Conservation (phyloP, 2,888 invertebrate species). For the Hemicrepidius hirtus region DNA sequence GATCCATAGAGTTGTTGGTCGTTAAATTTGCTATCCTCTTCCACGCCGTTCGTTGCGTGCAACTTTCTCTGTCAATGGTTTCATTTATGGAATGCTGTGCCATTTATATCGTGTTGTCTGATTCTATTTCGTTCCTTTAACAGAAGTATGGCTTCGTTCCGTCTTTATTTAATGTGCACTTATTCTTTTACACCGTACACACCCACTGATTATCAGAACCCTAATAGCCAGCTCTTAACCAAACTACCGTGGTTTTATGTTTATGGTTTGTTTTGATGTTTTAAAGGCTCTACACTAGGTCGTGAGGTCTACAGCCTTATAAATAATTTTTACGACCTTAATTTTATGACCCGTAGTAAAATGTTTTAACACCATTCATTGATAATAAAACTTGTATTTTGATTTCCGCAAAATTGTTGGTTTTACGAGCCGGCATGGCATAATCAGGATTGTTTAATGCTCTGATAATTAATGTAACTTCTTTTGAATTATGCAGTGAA, state of each 20-base stretch:
- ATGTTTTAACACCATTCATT: constrained; percentile 46
- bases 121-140: constrained; percentile 45
- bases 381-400: constrained; percentile 38
- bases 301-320: constrained; percentile 61
- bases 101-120: constrained; percentile 40
- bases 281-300: constrained; percentile 60
- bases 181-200: constrained; percentile 49
- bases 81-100: constrained; percentile 43
- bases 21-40: constrained; percentile 45
- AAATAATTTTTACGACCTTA: constrained; percentile 50
- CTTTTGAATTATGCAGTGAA: neutral
- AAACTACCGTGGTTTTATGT: constrained; percentile 59
- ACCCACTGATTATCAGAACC: constrained; percentile 60
- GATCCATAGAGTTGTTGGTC: constrained; percentile 51
- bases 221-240: constrained; percentile 59
- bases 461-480: neutral
- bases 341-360: constrained; percentile 52
- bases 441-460: constrained; percentile 3
- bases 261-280: constrained; percentile 67
- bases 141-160: constrained; percentile 30
- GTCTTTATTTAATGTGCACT: constrained; percentile 49
- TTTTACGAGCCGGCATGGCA: neutral
- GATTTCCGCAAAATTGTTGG: constrained; percentile 16
- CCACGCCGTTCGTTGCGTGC: neutral
- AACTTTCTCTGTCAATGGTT: constrained; percentile 27